Evolutionary conservation across 1,140 invertebrate genomes (phyloP).

Genomic region (Monochamus saltuarius): DNA sequence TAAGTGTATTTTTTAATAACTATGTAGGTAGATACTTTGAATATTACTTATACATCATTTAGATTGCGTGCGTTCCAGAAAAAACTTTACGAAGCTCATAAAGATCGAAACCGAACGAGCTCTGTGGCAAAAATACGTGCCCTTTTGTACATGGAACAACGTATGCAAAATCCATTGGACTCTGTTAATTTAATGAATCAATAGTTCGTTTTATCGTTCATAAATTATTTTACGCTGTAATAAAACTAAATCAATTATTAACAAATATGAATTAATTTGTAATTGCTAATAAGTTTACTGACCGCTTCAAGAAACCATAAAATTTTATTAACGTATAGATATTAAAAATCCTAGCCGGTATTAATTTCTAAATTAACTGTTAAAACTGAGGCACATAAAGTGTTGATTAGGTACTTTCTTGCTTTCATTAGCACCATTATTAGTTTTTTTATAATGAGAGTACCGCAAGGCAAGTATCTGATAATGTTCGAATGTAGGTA

Average conservation of each 20-base stretch:
- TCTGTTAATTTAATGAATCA: constrained; percentile 17
- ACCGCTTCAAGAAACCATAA: constrained; percentile 10
- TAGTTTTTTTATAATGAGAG: not conserved
- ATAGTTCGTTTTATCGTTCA: constrained; percentile 28
- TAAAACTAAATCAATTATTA: constrained; percentile 28
- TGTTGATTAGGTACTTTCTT: not conserved
- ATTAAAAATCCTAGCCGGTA: constrained; percentile 10
- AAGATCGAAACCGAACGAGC: too few relatives aligned
- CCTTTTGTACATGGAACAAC: not conserved
- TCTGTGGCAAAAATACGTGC: too few relatives aligned
- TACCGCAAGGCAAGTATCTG: too few relatives aligned
- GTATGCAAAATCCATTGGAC: constrained; percentile 2
- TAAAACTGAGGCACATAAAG: not conserved
- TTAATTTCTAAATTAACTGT: constrained; percentile 3
- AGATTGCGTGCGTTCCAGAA: too few relatives aligned
- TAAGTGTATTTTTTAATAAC: too few relatives aligned
- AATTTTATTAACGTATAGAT: constrained; percentile 11
- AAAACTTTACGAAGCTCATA: too few relatives aligned
- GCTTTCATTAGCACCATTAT: not conserved
- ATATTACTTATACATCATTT: too few relatives aligned
- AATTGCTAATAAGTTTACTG: constrained; percentile 21
- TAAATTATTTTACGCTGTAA: constrained; percentile 25
- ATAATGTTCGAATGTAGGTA: too few relatives aligned
- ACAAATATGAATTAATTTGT: constrained; percentile 21
- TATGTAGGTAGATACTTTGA: too few relatives aligned